phyloP scores from a whole-genome alignment of 2,797 vertebrate genomes.

The Alca torda region DNA sequence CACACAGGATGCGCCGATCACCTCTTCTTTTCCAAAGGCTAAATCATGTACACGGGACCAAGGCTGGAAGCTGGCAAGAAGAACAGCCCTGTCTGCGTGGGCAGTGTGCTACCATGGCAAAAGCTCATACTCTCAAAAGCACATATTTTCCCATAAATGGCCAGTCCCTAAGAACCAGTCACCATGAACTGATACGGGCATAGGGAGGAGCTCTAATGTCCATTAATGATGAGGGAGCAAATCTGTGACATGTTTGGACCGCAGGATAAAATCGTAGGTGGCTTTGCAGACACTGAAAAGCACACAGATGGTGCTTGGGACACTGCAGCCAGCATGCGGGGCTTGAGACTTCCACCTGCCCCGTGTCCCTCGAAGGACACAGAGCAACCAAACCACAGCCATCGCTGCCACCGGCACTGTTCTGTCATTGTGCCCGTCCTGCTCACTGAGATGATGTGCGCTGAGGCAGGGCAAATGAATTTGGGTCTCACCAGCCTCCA shows the following conservation, averaged over 20 bases:
- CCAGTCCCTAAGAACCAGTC: not conserved
- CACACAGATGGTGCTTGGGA: fast-evolving
- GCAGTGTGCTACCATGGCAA: not conserved
- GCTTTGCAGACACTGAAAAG: not conserved
- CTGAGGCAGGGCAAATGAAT: not conserved
- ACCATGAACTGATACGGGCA: not conserved
- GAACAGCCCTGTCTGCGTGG: not conserved
- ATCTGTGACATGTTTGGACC: not conserved
- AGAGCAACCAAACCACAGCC: not conserved
- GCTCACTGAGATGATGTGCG: not conserved
- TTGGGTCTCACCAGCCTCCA: not conserved
- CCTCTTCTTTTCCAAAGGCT: not conserved
- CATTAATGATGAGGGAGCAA: not conserved
- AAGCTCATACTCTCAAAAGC: slow-evolving; percentile 1
- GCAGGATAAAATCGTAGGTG: not conserved
- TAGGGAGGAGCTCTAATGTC: not conserved
- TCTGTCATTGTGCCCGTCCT: not conserved
- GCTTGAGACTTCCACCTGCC: not conserved
- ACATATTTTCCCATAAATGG: slow-evolving; percentile 70
- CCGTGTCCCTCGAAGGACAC: not conserved
- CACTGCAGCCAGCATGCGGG: fast-evolving
- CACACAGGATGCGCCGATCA: not conserved
- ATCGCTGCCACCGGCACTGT: fast-evolving
- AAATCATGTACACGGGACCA: not conserved
- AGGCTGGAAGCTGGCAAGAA: not conserved